These are phyloP conservation scores for Macrophya annulata DNA, from an alignment of 2,888 invertebrate species.

Conservation along the genomic window DNA sequence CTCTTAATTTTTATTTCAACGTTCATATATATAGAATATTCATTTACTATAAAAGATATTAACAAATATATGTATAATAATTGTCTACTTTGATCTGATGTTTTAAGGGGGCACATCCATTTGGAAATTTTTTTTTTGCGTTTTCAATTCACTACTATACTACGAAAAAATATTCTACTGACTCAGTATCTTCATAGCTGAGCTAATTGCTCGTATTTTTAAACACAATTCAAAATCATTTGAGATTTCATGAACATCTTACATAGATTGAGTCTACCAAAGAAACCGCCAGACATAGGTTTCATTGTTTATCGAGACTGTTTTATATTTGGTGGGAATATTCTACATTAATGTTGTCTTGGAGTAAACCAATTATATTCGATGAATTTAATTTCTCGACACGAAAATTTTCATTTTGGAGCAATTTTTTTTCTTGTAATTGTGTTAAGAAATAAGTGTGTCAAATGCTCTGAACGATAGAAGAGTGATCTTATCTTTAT, in stretches of 20 bases:
- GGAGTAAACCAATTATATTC: no score
- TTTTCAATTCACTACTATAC: background rate
- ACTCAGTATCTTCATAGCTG: background rate
- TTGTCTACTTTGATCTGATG: slow-evolving; percentile 30
- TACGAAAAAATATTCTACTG: background rate
- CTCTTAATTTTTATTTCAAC: slow-evolving; percentile 31
- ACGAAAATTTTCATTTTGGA: no score
- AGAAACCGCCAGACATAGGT: no score
- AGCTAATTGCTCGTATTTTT: background rate
- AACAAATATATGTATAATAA: slow-evolving; percentile 30
- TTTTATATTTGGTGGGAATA: no score
- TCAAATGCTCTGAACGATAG: no score
- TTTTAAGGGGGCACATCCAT: background rate
- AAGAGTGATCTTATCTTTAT: no score
- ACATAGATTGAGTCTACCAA: no score
- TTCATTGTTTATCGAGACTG: no score
- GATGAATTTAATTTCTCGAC: no score
- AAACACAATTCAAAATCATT: background rate
- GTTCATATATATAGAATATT: slow-evolving; percentile 32
- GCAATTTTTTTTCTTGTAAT: no score
- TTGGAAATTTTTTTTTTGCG: background rate
- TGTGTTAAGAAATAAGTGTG: no score
- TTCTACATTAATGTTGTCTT: no score
- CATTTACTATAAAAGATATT: slow-evolving; percentile 28
- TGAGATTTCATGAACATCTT: background rate